Evolutionary conservation across 1,140 invertebrate genomes (phyloP).

Genomic region (Drosophila repletoides): DNA sequence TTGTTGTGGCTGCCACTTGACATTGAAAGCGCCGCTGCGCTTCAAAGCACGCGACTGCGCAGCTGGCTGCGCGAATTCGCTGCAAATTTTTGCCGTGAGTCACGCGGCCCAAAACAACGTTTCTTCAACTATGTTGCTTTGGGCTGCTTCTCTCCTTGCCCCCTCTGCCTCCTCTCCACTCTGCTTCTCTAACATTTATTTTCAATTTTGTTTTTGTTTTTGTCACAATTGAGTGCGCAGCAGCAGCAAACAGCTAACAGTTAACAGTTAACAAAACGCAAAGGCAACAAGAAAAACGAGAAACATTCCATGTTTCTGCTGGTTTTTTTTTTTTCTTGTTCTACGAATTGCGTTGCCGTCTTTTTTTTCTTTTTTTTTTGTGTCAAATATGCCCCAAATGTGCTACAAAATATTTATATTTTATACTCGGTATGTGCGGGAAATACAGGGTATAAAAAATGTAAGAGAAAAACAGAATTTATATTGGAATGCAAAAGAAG

Average conservation of each 20-base stretch:
- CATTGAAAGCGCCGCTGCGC: conserved; percentile 52
- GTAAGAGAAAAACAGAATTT: conserved; percentile 10
- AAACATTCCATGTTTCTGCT: conserved; percentile 6
- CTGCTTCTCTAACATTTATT: conserved; percentile 8
- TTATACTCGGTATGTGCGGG: too few species aligned
- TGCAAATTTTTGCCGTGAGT: conserved; percentile 24
- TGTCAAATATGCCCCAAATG: conserved; percentile 11
- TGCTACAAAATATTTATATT: neutral
- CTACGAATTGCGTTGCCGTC: neutral
- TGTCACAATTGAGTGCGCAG: conserved; percentile 27
- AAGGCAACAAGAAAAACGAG: conserved; percentile 22
- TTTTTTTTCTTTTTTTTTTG: neutral
- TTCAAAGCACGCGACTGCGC: conserved; percentile 36
- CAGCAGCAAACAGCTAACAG: conserved; percentile 15
- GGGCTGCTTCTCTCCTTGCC: neutral
- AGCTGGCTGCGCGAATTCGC: conserved; percentile 24
- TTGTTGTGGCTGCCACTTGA: conserved; percentile 40
- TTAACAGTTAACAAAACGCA: conserved; percentile 32
- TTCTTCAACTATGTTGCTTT: neutral
- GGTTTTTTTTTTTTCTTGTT: neutral
- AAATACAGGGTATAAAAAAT: neutral
- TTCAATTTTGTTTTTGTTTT: conserved; percentile 1
- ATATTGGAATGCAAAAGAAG: conserved; percentile 17
- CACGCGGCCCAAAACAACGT: conserved; percentile 9
- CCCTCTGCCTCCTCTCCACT: neutral